A percentile compares a stretch with the other conserved stretches of the same genome.
phyloP scores from a whole-genome alignment of 2,113 vertebrate genomes.

The Hippocampus zosterae region DNA sequence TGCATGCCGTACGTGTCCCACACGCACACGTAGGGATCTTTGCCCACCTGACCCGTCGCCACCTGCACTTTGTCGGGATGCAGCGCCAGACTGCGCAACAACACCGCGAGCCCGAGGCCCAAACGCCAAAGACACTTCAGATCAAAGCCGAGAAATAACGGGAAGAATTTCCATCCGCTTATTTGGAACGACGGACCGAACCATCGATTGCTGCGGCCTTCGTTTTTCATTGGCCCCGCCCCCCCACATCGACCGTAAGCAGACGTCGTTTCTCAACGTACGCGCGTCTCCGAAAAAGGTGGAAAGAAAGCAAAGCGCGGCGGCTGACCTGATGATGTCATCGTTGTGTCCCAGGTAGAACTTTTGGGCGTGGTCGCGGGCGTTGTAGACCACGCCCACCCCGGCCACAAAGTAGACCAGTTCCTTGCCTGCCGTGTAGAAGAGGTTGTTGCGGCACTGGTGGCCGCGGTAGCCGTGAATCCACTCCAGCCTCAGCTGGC shows the following conservation, averaged over 20 bases:
- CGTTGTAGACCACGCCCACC: constrained; percentile 96
- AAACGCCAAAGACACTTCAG: no score
- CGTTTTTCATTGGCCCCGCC: no score
- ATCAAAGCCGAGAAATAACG: no score
- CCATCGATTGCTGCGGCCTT: no score
- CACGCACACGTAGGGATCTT: constrained; percentile 90
- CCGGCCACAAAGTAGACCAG: constrained; percentile 97
- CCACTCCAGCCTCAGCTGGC: constrained; percentile 96
- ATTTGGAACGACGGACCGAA: no score
- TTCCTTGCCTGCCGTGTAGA: constrained; percentile 94
- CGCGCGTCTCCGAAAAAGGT: no score
- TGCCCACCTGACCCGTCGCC: constrained; percentile 94
- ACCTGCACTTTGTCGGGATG: constrained; percentile 92
- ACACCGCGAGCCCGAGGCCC: no score
- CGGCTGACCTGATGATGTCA: constrained; percentile 90
- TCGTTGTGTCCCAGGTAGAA: constrained; percentile 98
- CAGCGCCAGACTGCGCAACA: constrained; percentile 82
- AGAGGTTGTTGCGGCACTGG: constrained; percentile 98
- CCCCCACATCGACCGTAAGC: no score
- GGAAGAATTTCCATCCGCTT: no score
- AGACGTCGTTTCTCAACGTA: no score
- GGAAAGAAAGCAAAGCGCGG: no score
- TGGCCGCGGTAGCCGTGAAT: constrained; percentile 96
- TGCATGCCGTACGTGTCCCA: constrained; percentile 90
- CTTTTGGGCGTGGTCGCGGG: constrained; percentile 94